Evolutionary conservation across 2,113 vertebrate species (phyloP).

Genomic region (Craseonycteris thonglongyai): DNA sequence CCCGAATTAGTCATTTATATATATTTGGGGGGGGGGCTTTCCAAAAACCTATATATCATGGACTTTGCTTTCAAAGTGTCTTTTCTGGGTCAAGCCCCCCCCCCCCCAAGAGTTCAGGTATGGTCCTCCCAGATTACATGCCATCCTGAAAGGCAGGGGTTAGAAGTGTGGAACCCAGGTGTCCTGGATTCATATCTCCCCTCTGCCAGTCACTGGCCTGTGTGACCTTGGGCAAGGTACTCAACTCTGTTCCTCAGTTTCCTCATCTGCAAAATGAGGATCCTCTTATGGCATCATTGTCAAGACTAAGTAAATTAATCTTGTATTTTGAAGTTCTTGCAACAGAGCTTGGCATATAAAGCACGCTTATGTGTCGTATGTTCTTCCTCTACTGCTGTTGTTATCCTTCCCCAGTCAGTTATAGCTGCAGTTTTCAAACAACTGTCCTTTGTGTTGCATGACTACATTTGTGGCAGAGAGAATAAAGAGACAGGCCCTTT

Average conservation of each 20-base stretch:
- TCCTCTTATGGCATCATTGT: neutral
- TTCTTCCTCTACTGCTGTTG: neutral
- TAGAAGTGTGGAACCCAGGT: neutral
- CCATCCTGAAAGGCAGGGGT: neutral
- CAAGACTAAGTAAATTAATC: neutral
- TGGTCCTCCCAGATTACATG: neutral
- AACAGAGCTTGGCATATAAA: neutral
- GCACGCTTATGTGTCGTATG: neutral
- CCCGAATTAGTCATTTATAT: neutral
- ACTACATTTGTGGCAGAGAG: slow-evolving; percentile 10
- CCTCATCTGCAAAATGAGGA: neutral
- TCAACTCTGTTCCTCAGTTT: neutral
- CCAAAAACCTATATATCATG: neutral
- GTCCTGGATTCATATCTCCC: neutral
- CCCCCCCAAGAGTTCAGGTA: neutral
- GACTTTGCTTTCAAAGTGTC: neutral
- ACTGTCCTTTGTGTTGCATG: slow-evolving; percentile 11
- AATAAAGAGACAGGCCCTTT: neutral
- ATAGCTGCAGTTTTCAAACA: slow-evolving; percentile 2
- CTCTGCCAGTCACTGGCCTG: neutral
- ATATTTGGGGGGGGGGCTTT: neutral
- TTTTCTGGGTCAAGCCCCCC: neutral
- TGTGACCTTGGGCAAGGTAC: neutral
- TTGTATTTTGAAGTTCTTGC: neutral
- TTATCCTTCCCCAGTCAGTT: neutral